These are phyloP conservation scores for Xylocopa sonorina DNA, from an alignment of 1,140 invertebrate genomes.

Conservation along the genomic window DNA sequence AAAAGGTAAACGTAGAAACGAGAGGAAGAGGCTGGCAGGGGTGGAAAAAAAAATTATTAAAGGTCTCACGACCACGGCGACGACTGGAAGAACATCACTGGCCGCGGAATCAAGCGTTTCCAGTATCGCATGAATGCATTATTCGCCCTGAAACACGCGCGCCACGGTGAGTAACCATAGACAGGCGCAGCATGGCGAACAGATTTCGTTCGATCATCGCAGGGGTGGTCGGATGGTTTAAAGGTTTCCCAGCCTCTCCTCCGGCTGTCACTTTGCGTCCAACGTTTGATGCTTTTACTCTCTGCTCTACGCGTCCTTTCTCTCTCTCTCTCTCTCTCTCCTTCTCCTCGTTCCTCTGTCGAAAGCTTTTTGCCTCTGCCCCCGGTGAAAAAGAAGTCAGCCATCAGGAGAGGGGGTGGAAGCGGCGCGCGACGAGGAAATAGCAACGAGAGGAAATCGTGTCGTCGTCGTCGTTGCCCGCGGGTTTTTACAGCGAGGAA, in stretches of 20 bases:
- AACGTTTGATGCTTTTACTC: conserved; percentile 52
- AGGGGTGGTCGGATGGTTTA: neutral
- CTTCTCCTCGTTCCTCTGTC: neutral
- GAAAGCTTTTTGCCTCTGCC: too few species aligned
- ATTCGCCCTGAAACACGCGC: conserved; percentile 21
- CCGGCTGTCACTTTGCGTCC: conserved; percentile 37
- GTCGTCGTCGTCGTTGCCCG: neutral
- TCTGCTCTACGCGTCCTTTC: too few species aligned
- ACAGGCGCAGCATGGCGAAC: conserved; percentile 4
- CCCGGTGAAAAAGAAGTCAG: conserved; percentile 35
- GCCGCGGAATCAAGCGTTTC: conserved; percentile 17
- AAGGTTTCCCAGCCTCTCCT: conserved; percentile 5
- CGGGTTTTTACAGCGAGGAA: neutral
- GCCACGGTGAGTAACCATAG: conserved; percentile 43
- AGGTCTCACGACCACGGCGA: conserved; percentile 12
- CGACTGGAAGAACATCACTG: neutral
- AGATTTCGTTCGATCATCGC: conserved; percentile 49
- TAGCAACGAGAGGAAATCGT: conserved; percentile 11
- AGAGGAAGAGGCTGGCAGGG: too few species aligned
- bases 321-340: too few species aligned
- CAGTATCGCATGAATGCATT: conserved; percentile 37
- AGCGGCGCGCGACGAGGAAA: neutral
- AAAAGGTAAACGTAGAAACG: too few species aligned
- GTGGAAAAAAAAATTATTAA: conserved; percentile 14
- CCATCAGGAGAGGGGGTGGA: neutral